Conservation (phyloP, 2,797 vertebrate species). For the Otolemur crassicaudatus region DNA sequence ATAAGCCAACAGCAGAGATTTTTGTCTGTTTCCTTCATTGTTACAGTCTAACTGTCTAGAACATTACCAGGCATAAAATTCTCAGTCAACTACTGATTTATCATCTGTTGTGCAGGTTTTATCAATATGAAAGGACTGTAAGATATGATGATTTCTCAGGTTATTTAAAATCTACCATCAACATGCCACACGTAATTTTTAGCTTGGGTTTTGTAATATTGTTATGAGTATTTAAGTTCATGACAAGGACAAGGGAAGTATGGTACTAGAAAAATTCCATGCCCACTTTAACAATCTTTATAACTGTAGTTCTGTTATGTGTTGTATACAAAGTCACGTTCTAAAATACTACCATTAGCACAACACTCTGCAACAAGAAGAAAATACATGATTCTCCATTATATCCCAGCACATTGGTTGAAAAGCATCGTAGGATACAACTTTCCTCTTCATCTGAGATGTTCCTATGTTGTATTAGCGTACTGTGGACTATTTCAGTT, state of each 20-base stretch:
- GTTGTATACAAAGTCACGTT: not conserved
- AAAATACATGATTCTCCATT: not conserved
- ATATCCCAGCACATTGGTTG: not conserved
- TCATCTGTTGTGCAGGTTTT: not conserved
- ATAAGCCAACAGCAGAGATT: not conserved
- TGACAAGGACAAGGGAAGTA: not conserved
- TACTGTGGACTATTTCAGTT: conserved; percentile 78
- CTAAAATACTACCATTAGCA: not conserved
- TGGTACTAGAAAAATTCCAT: not conserved
- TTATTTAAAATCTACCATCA: not conserved
- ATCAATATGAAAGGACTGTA: not conserved
- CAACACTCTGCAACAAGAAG: not conserved
- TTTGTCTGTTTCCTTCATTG: not conserved
- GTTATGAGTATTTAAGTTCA: not conserved
- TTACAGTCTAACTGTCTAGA: not conserved
- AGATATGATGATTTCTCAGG: not conserved
- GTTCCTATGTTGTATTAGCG: conserved; percentile 76
- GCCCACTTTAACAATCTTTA: not conserved
- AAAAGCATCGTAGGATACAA: conserved; percentile 20
- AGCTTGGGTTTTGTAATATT: not conserved
- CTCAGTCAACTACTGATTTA: not conserved
- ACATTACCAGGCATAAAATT: not conserved
- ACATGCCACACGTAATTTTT: not conserved
- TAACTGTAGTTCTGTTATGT: not conserved
- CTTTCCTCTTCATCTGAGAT: conserved; percentile 77